phyloP scores from a whole-genome alignment of 2,888 invertebrate species.

The Penaeus monodon region DNA sequence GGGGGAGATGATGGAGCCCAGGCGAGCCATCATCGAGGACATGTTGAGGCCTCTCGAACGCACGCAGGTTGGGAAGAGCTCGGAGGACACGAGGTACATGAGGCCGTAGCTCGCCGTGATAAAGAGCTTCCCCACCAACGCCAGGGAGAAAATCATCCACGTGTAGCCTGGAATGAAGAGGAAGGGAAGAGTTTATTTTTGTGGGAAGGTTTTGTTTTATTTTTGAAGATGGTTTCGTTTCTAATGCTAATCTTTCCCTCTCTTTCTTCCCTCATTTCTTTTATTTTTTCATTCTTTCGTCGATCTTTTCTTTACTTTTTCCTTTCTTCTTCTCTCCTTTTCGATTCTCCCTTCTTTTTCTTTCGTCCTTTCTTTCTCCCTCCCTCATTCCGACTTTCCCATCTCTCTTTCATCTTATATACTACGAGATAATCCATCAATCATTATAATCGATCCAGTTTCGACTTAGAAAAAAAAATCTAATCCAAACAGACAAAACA shows the following conservation, averaged over 20 bases:
- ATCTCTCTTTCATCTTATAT: no score
- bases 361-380: no score
- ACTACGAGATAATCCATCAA: no score
- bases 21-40: constrained; percentile 61
- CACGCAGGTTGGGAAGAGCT: constrained; percentile 62
- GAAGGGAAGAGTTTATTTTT: neutral
- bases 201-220: neutral
- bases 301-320: no score
- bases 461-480: no score
- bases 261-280: no score
- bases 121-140: constrained; percentile 59
- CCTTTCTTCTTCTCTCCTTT: no score
- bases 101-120: constrained; percentile 60
- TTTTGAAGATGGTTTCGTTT: neutral
- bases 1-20: constrained; percentile 55
- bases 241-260: neutral
- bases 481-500: no score
- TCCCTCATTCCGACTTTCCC: no score
- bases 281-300: no score
- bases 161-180: constrained; percentile 32
- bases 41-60: constrained; percentile 52
- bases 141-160: constrained; percentile 46
- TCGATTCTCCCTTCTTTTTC: no score
- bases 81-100: constrained; percentile 59
- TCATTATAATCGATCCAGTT: no score